Evolutionary conservation across 2,888 invertebrate species (phyloP), one percentile per base, ranked within the genome.

Genomic region (Alloscopus bannaensis): DNA sequence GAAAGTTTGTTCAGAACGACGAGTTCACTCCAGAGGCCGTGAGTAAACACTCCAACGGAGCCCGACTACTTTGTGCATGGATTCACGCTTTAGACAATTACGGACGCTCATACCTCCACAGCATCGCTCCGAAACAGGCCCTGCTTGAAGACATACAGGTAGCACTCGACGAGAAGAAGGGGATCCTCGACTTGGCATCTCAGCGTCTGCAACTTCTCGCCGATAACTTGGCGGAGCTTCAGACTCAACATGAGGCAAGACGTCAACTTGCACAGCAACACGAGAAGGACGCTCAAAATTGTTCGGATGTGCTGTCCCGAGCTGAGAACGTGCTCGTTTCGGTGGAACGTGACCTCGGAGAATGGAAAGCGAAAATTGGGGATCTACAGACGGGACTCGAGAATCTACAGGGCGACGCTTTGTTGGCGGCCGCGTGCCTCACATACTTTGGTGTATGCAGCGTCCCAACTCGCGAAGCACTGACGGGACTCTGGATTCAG

Each of bases 31-130:
- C 77, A 3, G 77, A 77, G 16, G 77, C 40, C 11, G 69, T 77
- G 6, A 18, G 36, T n/a, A 77, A 77, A 22, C 40, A 77, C 45
- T 77, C 77, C 20, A 77, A 77, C 45, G 77, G 69, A n/a, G 77
- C 77, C 16, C 24, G 77, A 42, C 29, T 69, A 16, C 36, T 77
- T 0, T 77, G 77, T 31, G 26, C 62, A 2, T 77, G 77, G 77
- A 60, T 77, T 16, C 69, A 55, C 52, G 77, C 69, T 1, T 42
- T 77, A 1, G 77, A 77, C 22, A 77, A 77, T 13, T 77, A 77
- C 24, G 69, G 77, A 18, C 31, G 47, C 28, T 45, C 28, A 6
- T 77, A 62, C 29, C 64, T 77, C 1, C 20, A 62, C 3, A 42
- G 64, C 29, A 69, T 77, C 29, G 13, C 18, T 3, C 77, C 77